Conservation (phyloP, 2,888 invertebrate species). For the Andricus curvator region DNA sequence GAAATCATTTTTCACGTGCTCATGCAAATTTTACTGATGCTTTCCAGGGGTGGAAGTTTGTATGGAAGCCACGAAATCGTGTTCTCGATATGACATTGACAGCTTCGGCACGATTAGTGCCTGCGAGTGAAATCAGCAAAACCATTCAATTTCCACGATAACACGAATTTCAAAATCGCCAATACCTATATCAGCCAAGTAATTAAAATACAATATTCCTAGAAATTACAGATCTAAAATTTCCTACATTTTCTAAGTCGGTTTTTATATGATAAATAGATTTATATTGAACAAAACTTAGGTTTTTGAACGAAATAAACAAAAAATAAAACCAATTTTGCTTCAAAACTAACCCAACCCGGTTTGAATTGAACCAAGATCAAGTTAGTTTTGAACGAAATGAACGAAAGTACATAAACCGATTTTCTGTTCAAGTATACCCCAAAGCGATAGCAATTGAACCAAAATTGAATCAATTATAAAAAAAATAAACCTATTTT, state of each 20-base stretch:
- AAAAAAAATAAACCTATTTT: no score
- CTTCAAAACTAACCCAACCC: no score
- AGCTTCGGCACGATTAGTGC: slow-evolving; percentile 41
- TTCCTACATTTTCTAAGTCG: background rate
- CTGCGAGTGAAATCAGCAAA: slow-evolving; percentile 35
- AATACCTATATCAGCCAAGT: background rate
- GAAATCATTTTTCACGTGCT: slow-evolving; percentile 21
- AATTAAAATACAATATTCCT: background rate
- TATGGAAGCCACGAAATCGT: slow-evolving; percentile 46
- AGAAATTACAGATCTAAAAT: background rate
- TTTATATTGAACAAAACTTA: no score
- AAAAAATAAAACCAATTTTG: no score
- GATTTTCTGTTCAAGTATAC: no score
- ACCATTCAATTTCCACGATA: slow-evolving; percentile 22
- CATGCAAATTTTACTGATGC: background rate
- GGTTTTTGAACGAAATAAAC: no score
- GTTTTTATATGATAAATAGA: background rate
- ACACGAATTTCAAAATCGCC: background rate
- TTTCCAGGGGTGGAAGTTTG: background rate
- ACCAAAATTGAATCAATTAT: no score
- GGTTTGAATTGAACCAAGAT: no score
- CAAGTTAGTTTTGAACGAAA: no score
- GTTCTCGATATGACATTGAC: slow-evolving; percentile 58
- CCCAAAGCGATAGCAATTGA: no score
- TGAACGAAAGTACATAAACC: no score